phyloP scores from a whole-genome alignment of 2,113 vertebrate species.

The Polyodon spathula region DNA sequence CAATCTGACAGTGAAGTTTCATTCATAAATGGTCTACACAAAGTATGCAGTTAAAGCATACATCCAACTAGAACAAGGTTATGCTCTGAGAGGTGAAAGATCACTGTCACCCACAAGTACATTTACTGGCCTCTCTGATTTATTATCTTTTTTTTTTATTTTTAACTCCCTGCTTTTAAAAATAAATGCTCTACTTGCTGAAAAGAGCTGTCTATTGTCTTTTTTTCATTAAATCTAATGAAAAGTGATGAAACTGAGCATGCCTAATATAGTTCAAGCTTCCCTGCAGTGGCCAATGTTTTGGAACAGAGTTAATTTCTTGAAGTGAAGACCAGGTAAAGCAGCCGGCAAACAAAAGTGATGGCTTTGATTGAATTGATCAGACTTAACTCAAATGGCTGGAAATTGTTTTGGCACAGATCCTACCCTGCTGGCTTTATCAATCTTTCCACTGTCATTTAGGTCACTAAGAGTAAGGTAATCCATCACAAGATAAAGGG shows the following conservation, averaged over 20 bases:
- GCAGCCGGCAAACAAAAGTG: conserved; percentile 3
- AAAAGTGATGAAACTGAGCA: neutral
- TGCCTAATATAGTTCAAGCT: neutral
- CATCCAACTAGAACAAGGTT: too few species aligned
- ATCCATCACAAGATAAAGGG: conserved; percentile 43
- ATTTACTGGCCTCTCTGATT: too few species aligned
- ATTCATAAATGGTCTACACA: too few species aligned
- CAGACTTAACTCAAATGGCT: conserved; percentile 6
- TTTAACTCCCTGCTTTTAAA: too few species aligned
- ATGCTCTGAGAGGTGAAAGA: too few species aligned
- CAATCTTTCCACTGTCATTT: conserved; percentile 42
- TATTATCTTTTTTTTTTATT: too few species aligned
- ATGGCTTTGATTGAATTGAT: conserved; percentile 1
- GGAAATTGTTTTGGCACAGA: conserved; percentile 7
- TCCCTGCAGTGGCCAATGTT: neutral
- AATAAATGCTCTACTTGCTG: neutral
- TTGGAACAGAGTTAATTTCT: neutral
- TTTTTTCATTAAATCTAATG: neutral
- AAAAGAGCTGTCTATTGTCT: neutral
- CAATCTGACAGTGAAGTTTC: too few species aligned
- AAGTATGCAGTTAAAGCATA: too few species aligned
- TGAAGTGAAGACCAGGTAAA: neutral
- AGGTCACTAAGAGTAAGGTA: conserved; percentile 26
- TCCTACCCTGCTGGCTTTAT: conserved; percentile 43
- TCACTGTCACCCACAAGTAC: too few species aligned